Evolutionary conservation across 2,797 vertebrate species (phyloP).

Genomic region (Cynopterus sphinx): DNA sequence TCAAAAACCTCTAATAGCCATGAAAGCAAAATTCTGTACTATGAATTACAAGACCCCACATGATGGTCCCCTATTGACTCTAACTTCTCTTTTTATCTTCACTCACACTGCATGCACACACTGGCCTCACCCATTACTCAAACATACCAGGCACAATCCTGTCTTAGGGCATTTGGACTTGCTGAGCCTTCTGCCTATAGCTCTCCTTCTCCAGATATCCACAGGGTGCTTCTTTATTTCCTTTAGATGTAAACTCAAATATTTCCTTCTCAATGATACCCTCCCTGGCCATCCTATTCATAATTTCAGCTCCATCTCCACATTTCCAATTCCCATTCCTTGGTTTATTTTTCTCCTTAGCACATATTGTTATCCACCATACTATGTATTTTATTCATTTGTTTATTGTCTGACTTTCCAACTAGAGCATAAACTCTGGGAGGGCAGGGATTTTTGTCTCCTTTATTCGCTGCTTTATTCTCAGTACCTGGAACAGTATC

Average conservation of each 20-base stretch:
- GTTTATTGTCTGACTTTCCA: not conserved
- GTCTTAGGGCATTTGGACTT: not conserved
- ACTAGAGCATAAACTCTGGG: slow-evolving; percentile 17
- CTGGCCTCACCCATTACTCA: not conserved
- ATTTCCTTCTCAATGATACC: not conserved
- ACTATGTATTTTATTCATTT: not conserved
- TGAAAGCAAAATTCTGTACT: not conserved
- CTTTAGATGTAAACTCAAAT: not conserved
- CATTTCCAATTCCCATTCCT: not conserved
- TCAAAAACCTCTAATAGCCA: not conserved
- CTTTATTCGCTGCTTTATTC: not conserved
- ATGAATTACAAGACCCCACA: not conserved
- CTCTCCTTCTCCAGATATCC: not conserved
- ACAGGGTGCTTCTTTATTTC: too few species aligned
- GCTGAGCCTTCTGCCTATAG: not conserved
- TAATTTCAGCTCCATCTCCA: not conserved
- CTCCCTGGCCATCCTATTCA: not conserved
- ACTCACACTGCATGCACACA: not conserved
- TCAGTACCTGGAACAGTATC: not conserved
- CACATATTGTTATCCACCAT: not conserved
- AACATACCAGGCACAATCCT: too few species aligned
- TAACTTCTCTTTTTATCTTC: not conserved
- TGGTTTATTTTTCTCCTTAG: slow-evolving; percentile 8
- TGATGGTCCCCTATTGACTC: not conserved
- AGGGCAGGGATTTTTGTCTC: not conserved